Evolutionary conservation across 2,888 invertebrate species (phyloP), one percentile per base, ranked within the genome.

Genomic region (Tridacna crocea): DNA sequence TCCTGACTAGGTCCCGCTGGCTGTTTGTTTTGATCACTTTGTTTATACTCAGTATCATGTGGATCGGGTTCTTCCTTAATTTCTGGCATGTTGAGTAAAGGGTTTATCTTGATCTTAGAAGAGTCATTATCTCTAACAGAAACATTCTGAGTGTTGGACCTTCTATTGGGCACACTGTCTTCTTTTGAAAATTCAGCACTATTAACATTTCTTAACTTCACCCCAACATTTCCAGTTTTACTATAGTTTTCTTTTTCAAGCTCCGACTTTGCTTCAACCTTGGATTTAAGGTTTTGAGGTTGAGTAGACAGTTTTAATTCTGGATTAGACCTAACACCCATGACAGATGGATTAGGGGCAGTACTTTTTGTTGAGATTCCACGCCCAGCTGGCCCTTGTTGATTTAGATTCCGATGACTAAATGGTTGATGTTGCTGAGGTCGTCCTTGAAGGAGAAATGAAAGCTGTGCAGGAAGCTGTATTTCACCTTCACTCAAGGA

Each of bases 41-140:
- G 68, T 51, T 72, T 61, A 58, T 79, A 83, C n/a, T 76, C 74
- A 27, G 46, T 22, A 22, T 83, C 83, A 66, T 68, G 13, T 12
- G 79, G 82, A 61, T 82, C 82, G 58, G n/a, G 11, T 47, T 82
- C 82, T 46, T 83, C 83, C 51, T 83, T 83, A 8, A 80, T 80
- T 68, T 83, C 79, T 27, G 79, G 66, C 26, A 75, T 26, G 36
- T 36, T 36, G 17, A 55, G 51, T 51, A 65, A 26, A 13, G 61
- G 75, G 26, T 65, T 65, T 8, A 65, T 65, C 27, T 65, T 77
- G 26, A 70, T 73, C 8, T 68, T 66, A n/a, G 27, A 17, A 15
- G 55, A 65, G 51, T 55, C 70, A 75, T 47, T 55, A 19, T 66
- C 51, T 55, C 55, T 48, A 24, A 24, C 17, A 3, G 26, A 26